A percentile compares a stretch with the other conserved stretches of the same genome.
Conservation (phyloP, 2,113 vertebrate genomes). For the Cyanoramphus novaezelandiae region DNA sequence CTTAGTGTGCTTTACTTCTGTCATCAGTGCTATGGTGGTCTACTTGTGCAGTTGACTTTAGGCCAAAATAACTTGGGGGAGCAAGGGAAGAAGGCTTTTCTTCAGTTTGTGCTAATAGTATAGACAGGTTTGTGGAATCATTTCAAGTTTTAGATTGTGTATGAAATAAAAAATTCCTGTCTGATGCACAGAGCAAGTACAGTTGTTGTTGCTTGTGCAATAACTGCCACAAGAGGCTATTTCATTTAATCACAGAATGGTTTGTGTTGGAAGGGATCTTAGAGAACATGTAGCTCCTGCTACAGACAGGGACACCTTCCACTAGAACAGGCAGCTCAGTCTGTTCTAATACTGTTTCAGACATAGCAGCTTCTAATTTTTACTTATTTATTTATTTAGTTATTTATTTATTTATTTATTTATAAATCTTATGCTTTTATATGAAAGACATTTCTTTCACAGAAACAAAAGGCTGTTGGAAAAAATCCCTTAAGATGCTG, state of each 20-base stretch:
- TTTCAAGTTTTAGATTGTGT: constrained; percentile 74
- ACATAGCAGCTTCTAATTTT: constrained; percentile 20
- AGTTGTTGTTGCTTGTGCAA: constrained; percentile 8
- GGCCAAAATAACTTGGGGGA: neutral
- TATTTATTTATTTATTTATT: constrained; percentile 6
- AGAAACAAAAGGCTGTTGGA: neutral
- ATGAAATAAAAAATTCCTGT: constrained; percentile 76
- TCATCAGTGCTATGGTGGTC: neutral
- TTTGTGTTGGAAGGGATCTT: neutral
- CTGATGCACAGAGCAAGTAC: constrained; percentile 36
- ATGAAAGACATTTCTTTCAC: neutral
- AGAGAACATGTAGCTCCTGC: neutral
- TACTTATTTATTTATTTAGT: constrained; percentile 2
- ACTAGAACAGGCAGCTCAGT: neutral
- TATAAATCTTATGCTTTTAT: neutral
- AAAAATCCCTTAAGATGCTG: neutral
- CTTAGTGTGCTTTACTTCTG: neutral
- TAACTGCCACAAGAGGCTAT: constrained; percentile 14
- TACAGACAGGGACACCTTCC: neutral
- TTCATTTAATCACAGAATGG: neutral
- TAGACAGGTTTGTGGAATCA: constrained; percentile 62
- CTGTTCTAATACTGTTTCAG: constrained; percentile 55
- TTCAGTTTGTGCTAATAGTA: constrained; percentile 11
- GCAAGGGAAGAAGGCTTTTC: neutral
- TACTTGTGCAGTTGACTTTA: neutral